Evolutionary conservation across 1,140 invertebrate genomes (phyloP), one percentile per base, ranked within the genome.

Genomic region (Portunus trituberculatus): DNA sequence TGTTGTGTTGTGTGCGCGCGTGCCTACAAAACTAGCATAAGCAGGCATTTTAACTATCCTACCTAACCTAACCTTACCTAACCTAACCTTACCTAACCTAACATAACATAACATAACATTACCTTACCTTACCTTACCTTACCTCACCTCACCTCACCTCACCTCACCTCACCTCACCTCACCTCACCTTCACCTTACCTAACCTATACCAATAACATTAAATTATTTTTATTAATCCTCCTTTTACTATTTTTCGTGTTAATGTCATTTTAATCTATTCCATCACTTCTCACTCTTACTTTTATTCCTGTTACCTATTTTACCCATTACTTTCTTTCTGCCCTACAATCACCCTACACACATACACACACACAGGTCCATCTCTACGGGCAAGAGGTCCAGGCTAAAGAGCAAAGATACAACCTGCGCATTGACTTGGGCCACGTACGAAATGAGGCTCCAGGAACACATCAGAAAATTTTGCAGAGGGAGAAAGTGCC

Each of bases 371-470:
- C 48, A 16, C 84, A 95, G 94, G 94, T 95, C 4, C 94, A 95
- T 32, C 83, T 95, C 28, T 95, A 95, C 31, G 90, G 94, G 10
- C 94, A 95, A 52, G 94, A 95, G 52, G 59, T 92, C 0, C 94
- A 95, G 91, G 90, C 94, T 2, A 92, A 91, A 32, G 48, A 59
- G 46, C 94, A 92, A 48, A 45, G 94, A 20, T 45, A 92, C 20
- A 95, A 92, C 52, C 3, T 28, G 29, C 48, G 48, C 67, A 7
- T 92, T 31, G 91, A 95, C 45, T 83, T 95, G 0, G 28, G 31
- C 83, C 52, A 59, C 6, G 91, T 95, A 3, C 46, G 91, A n/a
- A 95, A 92, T 32, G 94, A 95, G 84, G 94, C 84, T 3, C 46
- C 48, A 0, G 84, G 84, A 8, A 46, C 91, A 12, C 94, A 95